Evolutionary conservation across 2,797 vertebrate genomes (phyloP), one percentile per base, ranked within the genome.

Genomic region (Bovichtus variegatus): DNA sequence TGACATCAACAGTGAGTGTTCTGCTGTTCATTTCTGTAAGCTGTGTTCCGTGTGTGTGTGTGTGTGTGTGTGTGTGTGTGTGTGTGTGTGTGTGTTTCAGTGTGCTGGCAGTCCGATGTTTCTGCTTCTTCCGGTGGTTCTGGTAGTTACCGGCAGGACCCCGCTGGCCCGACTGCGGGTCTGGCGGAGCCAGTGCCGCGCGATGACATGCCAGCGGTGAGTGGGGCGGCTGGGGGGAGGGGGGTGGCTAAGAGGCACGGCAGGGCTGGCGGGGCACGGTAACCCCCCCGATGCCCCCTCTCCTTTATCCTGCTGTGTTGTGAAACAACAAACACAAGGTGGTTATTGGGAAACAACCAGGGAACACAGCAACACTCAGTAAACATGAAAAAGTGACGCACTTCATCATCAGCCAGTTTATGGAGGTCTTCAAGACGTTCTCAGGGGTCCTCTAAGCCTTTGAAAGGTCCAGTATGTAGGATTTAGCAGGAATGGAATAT

Each of bases 201-300:
- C 95, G 83, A 96, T 91, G 87, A 91, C 91, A 88, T 96, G 95
- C 94, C 95, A 96, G 88, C 94, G 94, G 85, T 95, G 94, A 78
- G 85, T 65, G 89, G 93, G 83, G 87, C 93, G 93, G 90, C 92
- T 88, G 87, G 83, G 89, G 87, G 92, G 69, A 89, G 92, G 80
- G 81, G 89, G 84, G 86, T 75, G 70, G 79, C 74, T 89, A 80
- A 58, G 81, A 64, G 91, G 81, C 23, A 51, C 74, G 70, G 91
- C 74, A 58, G 84, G 82, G 73, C 86, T 83, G 71, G 91, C 74
- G 58, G 84, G 82, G 73, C 86, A 74, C 40, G 87, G 87, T 74
- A 58, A 83, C 76, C 83, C 87, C 81, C 82, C 91, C 4, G 89
- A 71, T 51, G 84, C 90, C 85, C 88, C 90, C 59, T 92, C 93